Conservation (phyloP, 2,888 invertebrate genomes). For the Rapana venosa region DNA sequence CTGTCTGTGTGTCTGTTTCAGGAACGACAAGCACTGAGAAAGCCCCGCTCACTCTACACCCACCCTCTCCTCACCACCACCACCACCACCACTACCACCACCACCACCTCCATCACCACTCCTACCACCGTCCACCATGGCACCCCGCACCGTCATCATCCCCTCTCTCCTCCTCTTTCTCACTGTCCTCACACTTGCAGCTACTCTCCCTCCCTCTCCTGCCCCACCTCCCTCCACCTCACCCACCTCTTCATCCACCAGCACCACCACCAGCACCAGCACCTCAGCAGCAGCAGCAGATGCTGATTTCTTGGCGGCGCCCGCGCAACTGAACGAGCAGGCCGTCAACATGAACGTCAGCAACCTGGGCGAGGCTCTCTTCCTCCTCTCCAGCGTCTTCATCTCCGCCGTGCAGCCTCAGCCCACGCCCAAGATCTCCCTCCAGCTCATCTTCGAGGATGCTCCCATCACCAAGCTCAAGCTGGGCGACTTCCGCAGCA, state of each 20-base stretch:
- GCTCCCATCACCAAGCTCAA: background rate
- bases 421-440: background rate
- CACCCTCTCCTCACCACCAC: background rate
- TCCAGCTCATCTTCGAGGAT: conserved; percentile 32
- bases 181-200: background rate
- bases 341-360: conserved; percentile 42
- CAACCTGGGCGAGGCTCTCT: conserved; percentile 37
- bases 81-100: background rate
- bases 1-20: background rate
- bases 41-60: background rate
- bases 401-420: conserved; percentile 36
- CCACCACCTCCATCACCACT: background rate
- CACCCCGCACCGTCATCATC: background rate
- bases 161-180: background rate
- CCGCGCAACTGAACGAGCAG: conserved; percentile 18
- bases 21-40: background rate
- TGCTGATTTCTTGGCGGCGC: background rate
- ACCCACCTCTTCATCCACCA: background rate
- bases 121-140: too few relatives aligned
- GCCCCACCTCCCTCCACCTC: background rate
- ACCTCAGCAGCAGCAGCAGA: background rate
- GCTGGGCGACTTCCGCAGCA: background rate
- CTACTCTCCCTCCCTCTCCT: too few relatives aligned
- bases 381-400: conserved; percentile 43
- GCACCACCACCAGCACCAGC: background rate